phyloP scores from a whole-genome alignment of 2,888 invertebrate genomes.

The Drosophila maculinotata region DNA sequence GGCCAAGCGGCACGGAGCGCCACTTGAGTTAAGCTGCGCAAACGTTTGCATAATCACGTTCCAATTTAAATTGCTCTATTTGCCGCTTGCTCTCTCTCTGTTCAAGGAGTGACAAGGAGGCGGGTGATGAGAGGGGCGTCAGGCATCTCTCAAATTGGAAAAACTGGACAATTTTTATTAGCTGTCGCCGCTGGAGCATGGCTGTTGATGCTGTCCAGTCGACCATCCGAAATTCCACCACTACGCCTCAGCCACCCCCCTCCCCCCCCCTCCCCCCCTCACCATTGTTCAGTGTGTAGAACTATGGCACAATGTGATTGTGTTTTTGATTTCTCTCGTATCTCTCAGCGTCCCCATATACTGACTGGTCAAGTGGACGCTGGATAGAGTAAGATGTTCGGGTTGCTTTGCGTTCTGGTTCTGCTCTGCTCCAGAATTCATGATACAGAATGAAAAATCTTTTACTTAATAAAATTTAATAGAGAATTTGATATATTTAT shows the following conservation, averaged over 20 bases:
- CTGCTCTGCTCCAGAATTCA: no score
- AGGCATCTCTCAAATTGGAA: conserved; percentile 59
- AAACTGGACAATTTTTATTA: conserved; percentile 73
- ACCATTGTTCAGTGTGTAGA: conserved; percentile 42
- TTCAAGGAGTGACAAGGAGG: not conserved
- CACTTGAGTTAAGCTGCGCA: conserved; percentile 83
- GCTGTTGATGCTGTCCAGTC: conserved; percentile 43
- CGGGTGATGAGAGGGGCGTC: conserved; percentile 7
- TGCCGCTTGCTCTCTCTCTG: conserved; percentile 39
- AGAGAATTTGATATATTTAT: no score
- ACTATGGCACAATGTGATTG: conserved; percentile 50
- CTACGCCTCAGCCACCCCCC: not conserved
- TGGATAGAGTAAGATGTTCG: no score
- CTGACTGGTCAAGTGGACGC: conserved; percentile 3
- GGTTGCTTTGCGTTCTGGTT: no score
- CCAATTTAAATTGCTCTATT: conserved; percentile 79
- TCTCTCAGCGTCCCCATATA: not conserved
- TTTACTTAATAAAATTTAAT: no score
- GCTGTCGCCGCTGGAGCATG: conserved; percentile 50
- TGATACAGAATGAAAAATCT: no score
- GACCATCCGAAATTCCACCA: conserved; percentile 2
- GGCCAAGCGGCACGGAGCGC: conserved; percentile 74
- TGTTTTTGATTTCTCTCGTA: conserved; percentile 37
- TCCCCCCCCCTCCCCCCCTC: not conserved
- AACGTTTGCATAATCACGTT: conserved; percentile 84